Base-by-base conservation (phyloP, 23 tunicate species). In the Trididemnum clinides region DNA sequence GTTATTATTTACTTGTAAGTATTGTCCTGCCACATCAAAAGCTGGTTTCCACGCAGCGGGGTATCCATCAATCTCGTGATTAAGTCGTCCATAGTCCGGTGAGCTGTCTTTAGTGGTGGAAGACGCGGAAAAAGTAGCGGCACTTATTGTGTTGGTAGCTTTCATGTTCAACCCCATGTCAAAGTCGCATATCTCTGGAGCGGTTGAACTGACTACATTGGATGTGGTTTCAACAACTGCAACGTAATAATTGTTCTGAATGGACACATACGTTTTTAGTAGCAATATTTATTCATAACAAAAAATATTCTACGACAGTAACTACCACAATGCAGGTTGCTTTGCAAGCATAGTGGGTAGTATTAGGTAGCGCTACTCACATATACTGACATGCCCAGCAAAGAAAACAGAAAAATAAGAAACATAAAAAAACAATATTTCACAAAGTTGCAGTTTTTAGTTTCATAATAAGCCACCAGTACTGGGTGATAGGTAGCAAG, bases 1-100 rank as follows among this genome's bases (percentile, higher is more conserved):
- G n/a, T n/a, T n/a, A n/a, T n/a, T n/a, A n/a, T n/a, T 10, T 44
- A 94, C 98, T 88, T 94, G 90, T 25, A 94, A 62, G 81, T 89
- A 94, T 66, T 94, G 90, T n/a, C 79, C 87, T 0, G 82, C 36
- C 38, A 77, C 33, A 21, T 82, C 76, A 31, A 77, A 29, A 19
- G 77, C 50, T 4, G 98, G 90, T 54, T 32, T 31, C 98, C 98
- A 94, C 21, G 88, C 83, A 69, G 22, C 25, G 4, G 82, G 77
- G 1, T 26, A 23, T 19, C 80, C 90, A 22, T 69, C 82, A 5
- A 69, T 81, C 19, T 38, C 90, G 33, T 64, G 36, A 70, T 84
- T 84, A 58, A 94, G 51, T 18, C 88, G 82, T 1, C 90, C 98
- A 77, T 73, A 37, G 0, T 85, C 94, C 32, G 98, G 90, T 2